phyloP scores from a whole-genome alignment of 2,113 vertebrate species.

The Tamias sibiricus region DNA sequence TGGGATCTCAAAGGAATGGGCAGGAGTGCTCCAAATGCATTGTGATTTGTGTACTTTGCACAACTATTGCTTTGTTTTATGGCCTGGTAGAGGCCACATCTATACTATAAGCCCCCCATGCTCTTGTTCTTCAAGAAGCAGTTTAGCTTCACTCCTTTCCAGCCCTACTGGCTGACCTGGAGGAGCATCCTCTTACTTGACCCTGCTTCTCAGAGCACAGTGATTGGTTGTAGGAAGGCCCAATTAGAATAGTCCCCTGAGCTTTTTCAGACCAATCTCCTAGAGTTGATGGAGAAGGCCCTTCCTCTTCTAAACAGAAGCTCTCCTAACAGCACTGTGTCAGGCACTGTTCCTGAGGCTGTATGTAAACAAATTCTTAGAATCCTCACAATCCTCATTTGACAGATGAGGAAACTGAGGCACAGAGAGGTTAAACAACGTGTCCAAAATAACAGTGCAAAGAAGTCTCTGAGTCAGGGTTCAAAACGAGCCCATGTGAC shows the following conservation, averaged over 20 bases:
- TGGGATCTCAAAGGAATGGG: background rate
- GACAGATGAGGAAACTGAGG: background rate
- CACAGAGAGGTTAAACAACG: background rate
- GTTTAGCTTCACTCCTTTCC: background rate
- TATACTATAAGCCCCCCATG: background rate
- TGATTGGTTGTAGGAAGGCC: background rate
- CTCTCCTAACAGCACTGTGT: background rate
- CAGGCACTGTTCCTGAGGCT: background rate
- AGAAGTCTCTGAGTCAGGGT: background rate
- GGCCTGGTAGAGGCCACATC: background rate
- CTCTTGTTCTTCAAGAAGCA: background rate
- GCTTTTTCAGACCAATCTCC: background rate
- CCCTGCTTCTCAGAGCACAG: background rate
- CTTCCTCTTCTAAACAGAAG: background rate
- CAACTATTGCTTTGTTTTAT: background rate
- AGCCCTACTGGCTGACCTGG: background rate
- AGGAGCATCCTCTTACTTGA: background rate
- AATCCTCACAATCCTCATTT: background rate
- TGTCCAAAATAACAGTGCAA: background rate
- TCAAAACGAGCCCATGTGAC: background rate
- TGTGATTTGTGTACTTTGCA: background rate
- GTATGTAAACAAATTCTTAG: background rate
- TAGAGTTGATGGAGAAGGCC: background rate
- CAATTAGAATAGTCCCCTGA: background rate
- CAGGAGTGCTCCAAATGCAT: background rate